Evolutionary conservation across 2,113 vertebrate species (phyloP), one percentile per base, ranked within the genome.

Genomic region (Corynorhinus townsendii): DNA sequence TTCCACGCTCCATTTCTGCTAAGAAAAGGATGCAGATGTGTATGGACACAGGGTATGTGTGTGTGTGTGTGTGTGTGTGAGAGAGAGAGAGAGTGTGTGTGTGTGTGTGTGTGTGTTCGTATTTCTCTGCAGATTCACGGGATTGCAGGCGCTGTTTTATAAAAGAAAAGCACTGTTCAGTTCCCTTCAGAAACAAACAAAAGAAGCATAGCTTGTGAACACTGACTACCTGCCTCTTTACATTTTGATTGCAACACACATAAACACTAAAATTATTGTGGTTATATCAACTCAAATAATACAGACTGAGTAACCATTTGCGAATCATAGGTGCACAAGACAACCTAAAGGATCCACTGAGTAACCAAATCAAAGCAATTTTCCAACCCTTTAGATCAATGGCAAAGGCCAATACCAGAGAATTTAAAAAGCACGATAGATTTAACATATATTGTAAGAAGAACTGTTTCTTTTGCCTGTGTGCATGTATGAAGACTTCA

Each of bases 251-350:
- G 1, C 43, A n/a, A 5, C 80, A n/a, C 10, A 75, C 19, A 81
- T 89, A 90, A 90, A 91, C 45, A 94, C 73, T 80, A 84, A 89
- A 90, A 97, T 92, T 68, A 95, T 86, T 96, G 80, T 95, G 92
- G 95, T 95, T 77, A 92, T 80, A 52, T 79, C 95, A 91, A 86
- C 82, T 75, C 68, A 93, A 96, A 91, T 93, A 76, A 49, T 28
- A 93, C 19, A n/a, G 40, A 62, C 35, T 77, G 40, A 95, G 26
- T 66, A 96, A 52, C 89, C 75, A 66, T 93, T 82, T 93, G 14
- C 43, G 91, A 91, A 86, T 79, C 59, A 85, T 73, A 38, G 38
- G 35, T 52, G 47, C 77, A 76, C 35, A 93, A 93, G 59, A 87
- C 54, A 75, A 64, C 38, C 26, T 35, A 59, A 24, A 40, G 26